Evolutionary conservation across 2,888 invertebrate genomes (phyloP).

Genomic region (Zhengitettix transpicula): DNA sequence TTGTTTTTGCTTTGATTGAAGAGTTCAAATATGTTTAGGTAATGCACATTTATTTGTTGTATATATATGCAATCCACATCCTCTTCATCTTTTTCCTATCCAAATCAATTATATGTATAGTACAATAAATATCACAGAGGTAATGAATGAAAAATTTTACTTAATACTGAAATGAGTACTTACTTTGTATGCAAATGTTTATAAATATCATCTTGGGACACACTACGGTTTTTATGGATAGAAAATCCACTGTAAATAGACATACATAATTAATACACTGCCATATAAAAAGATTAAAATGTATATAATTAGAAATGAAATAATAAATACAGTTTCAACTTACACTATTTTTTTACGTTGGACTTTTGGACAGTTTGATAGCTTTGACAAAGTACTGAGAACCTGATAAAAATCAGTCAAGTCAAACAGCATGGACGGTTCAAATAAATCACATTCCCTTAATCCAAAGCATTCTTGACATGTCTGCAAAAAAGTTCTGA

Average conservation of each 20-base stretch:
- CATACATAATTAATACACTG: constrained; percentile 1
- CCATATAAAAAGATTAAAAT: background rate
- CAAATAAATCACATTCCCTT: constrained; percentile 75
- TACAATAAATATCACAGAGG: too few relatives aligned
- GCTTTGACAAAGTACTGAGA: constrained; percentile 71
- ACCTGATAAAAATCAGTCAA: constrained; percentile 89
- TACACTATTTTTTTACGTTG: constrained; percentile 51
- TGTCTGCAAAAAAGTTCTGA: constrained; percentile 75
- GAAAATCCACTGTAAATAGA: constrained; percentile 59
- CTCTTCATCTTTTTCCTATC: too few relatives aligned
- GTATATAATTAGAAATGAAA: background rate
- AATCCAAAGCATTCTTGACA: constrained; percentile 74
- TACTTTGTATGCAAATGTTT: constrained; percentile 60
- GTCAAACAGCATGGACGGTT: constrained; percentile 89
- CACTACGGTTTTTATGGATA: constrained; percentile 48
- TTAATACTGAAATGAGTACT: constrained; percentile 26
- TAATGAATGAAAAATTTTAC: too few relatives aligned
- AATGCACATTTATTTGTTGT: too few relatives aligned
- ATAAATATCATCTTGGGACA: constrained; percentile 71
- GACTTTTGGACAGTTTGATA: constrained; percentile 67
- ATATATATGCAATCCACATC: too few relatives aligned
- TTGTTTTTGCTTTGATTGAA: too few relatives aligned
- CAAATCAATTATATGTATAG: too few relatives aligned
- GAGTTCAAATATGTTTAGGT: too few relatives aligned
- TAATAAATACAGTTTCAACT: constrained; percentile 27